These are phyloP conservation scores for Chymomyza costata DNA, from an alignment of 1,140 invertebrate species.

Conservation along the genomic window DNA sequence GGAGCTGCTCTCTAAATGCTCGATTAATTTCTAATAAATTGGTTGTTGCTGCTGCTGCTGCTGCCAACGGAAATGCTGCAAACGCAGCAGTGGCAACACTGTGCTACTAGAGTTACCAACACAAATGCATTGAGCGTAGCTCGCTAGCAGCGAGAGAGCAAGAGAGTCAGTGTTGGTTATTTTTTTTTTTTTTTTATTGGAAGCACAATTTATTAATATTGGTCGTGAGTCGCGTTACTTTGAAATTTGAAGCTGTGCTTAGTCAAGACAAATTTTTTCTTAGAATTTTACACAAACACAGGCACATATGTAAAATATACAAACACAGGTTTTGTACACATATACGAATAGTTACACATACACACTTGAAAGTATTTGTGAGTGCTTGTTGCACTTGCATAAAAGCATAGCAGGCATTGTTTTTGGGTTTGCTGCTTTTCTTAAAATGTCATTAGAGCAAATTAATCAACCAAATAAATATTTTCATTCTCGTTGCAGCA, in stretches of 20 bases:
- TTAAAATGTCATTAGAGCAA: slow-evolving; percentile 47
- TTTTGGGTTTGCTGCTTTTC: slow-evolving; percentile 27
- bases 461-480: slow-evolving; percentile 30
- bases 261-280: slow-evolving; percentile 13
- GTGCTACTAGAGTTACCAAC: slow-evolving; percentile 45
- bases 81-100: too few relatives aligned
- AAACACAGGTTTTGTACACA: too few relatives aligned
- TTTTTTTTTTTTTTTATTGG: neutral
- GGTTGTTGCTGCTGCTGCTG: slow-evolving; percentile 24
- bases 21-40: slow-evolving; percentile 74
- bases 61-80: slow-evolving; percentile 51
- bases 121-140: slow-evolving; percentile 31
- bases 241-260: slow-evolving; percentile 36
- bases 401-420: slow-evolving; percentile 48
- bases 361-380: too few relatives aligned
- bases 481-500: slow-evolving; percentile 71
- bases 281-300: slow-evolving; percentile 20
- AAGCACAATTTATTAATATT: neutral
- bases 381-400: slow-evolving; percentile 26
- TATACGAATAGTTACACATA: too few relatives aligned
- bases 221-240: slow-evolving; percentile 20
- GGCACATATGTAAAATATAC: too few relatives aligned
- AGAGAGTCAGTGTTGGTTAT: neutral
- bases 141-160: too few relatives aligned
- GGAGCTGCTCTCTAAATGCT: slow-evolving; percentile 51